Percentiles rank a stretch among this genome's conserved stretches.
Conservation (phyloP, 2,888 invertebrate genomes). For the Heliconius charithonia region DNA sequence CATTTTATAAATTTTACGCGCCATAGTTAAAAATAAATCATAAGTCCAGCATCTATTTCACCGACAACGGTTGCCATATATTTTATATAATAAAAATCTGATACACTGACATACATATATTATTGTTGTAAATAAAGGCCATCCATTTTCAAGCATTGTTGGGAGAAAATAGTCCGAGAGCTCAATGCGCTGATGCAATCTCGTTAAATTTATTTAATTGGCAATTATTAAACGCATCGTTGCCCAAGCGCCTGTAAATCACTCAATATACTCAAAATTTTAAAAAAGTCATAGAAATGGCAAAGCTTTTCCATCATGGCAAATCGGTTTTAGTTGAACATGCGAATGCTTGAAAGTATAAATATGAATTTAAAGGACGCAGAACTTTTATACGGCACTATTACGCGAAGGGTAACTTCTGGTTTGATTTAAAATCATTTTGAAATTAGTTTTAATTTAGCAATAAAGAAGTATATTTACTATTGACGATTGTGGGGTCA, state of each 20-base stretch:
- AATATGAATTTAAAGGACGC: conserved; percentile 29
- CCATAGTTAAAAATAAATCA: conserved; percentile 30
- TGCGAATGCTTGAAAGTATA: conserved; percentile 30
- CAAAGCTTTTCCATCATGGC: not conserved
- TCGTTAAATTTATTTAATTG: conserved; percentile 43
- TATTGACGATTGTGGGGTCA: no score
- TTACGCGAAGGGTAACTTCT: conserved; percentile 8
- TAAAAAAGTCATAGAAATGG: conserved; percentile 18
- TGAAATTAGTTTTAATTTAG: conserved; percentile 7
- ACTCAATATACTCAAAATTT: conserved; percentile 24
- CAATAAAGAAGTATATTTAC: not conserved
- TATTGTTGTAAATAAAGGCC: conserved; percentile 25
- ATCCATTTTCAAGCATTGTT: conserved; percentile 34
- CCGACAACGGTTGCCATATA: conserved; percentile 9
- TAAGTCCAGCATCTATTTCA: conserved; percentile 23
- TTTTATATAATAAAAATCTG: conserved; percentile 25
- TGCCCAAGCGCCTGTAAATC: conserved; percentile 34
- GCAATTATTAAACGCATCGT: conserved; percentile 42
- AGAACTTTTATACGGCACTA: conserved; percentile 26
- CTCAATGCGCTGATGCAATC: conserved; percentile 36
- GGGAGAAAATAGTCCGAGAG: conserved; percentile 35
- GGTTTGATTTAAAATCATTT: conserved; percentile 18
- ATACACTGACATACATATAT: conserved; percentile 20
- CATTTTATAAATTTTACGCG: not conserved
- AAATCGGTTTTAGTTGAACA: conserved; percentile 32